phyloP scores from a whole-genome alignment of 2,888 invertebrate species.

The Spilarctia lutea region DNA sequence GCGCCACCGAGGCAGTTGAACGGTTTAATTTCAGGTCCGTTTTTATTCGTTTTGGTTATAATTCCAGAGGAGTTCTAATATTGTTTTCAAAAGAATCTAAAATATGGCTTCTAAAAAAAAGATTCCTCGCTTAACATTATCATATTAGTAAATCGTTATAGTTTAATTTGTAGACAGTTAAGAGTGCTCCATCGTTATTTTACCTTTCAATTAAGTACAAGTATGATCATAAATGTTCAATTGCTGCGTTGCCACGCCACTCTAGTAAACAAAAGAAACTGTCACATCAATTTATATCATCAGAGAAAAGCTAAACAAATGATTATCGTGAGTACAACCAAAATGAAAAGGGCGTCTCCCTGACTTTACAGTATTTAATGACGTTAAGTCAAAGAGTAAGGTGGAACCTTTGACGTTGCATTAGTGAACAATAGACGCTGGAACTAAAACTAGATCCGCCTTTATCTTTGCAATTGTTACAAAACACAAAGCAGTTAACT shows the following conservation, averaged over 20 bases:
- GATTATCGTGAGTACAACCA: conserved; percentile 51
- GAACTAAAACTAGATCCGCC: conserved; percentile 73
- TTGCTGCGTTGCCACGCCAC: conserved; percentile 49
- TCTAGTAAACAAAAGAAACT: conserved; percentile 61
- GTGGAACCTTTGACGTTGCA: conserved; percentile 73
- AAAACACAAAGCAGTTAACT: conserved; percentile 72
- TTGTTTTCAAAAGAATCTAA: no score
- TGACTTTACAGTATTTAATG: conserved; percentile 72
- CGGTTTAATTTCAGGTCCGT: no score
- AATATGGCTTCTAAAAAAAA: no score
- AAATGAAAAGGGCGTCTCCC: conserved; percentile 65
- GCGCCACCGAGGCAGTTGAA: no score
- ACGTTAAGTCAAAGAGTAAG: conserved; percentile 66
- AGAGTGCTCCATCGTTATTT: background rate
- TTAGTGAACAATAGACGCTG: conserved; percentile 76
- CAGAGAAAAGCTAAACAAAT: conserved; percentile 57
- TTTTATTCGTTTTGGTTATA: background rate
- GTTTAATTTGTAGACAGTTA: background rate
- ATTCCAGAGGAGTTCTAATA: no score
- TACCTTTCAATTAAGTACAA: conserved; percentile 29
- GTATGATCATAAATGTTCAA: conserved; percentile 41
- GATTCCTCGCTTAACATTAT: background rate
- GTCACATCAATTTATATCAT: conserved; percentile 54
- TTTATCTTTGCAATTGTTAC: conserved; percentile 77
- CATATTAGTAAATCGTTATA: background rate